Conservation (phyloP, 2,888 invertebrate genomes). For the Leptinotarsa juncta region DNA sequence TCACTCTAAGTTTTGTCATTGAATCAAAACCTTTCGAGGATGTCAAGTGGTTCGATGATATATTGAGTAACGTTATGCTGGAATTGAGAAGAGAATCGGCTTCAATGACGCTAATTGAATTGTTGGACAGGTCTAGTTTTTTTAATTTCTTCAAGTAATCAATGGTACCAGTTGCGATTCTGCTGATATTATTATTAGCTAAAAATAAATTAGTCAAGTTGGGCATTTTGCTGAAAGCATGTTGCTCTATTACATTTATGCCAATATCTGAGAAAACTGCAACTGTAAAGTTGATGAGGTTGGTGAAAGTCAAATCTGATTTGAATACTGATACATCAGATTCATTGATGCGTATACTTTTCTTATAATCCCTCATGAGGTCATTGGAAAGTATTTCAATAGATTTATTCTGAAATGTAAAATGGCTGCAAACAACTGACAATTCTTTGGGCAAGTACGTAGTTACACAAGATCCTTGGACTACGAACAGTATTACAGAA, state of each 20-base stretch:
- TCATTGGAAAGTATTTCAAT: not conserved
- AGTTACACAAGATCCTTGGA: not conserved
- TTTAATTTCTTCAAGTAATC: not conserved
- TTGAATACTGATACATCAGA: not conserved
- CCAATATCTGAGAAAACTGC: not conserved
- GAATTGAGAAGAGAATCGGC: not conserved
- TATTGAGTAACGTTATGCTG: not conserved
- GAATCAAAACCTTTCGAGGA: not conserved
- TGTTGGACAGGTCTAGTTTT: not conserved
- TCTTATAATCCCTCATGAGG: not conserved
- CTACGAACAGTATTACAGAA: not conserved
- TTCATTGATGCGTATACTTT: not conserved
- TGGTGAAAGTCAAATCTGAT: not conserved
- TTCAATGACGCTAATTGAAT: not conserved
- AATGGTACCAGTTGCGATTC: not conserved
- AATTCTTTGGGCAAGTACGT: not conserved
- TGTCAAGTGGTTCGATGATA: not conserved
- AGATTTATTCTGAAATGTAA: not conserved
- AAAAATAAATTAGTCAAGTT: not conserved
- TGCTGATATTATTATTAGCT: not conserved
- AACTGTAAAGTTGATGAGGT: not conserved
- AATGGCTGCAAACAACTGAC: not conserved
- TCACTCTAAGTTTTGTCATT: not conserved
- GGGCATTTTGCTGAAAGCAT: not conserved
- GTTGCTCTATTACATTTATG: slow-evolving; percentile 4